These are phyloP conservation scores for Forficula auricularia DNA, from an alignment of 1,140 invertebrate genomes.

Conservation along the genomic window DNA sequence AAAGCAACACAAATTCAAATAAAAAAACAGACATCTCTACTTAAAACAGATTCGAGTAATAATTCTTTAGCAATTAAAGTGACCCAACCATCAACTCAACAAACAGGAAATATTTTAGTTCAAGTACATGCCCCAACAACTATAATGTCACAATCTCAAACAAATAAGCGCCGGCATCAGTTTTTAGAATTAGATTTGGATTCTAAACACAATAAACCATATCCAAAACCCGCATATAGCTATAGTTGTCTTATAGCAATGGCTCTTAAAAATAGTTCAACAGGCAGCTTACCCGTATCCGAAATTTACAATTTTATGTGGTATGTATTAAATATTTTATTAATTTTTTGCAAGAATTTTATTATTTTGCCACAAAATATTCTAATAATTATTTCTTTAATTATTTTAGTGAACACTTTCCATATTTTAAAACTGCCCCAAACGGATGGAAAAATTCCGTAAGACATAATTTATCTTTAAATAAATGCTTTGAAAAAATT, in stretches of 20 bases:
- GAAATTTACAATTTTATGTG: conserved; percentile 99
- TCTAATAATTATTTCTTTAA: conserved; percentile 13
- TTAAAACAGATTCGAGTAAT: no score
- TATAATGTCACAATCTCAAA: conserved; percentile 20
- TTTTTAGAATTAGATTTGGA: conserved; percentile 27
- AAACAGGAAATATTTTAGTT: not conserved
- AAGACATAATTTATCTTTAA: conserved; percentile 84
- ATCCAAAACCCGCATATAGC: conserved; percentile 91
- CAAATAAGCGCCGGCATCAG: conserved; percentile 1
- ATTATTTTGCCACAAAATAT: not conserved
- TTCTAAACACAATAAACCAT: conserved; percentile 37
- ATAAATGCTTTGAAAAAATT: conserved; percentile 96
- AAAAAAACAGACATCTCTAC: no score
- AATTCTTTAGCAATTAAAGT: no score
- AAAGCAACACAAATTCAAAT: no score
- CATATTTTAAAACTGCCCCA: conserved; percentile 92
- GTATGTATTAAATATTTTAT: conserved; percentile 35
- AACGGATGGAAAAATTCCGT: conserved; percentile 98
- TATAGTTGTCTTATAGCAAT: conserved; percentile 95
- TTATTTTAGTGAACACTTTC: conserved; percentile 79
- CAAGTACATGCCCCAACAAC: conserved; percentile 27
- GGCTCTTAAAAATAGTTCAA: conserved; percentile 88
- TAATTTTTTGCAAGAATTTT: not conserved
- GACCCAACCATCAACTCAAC: no score
- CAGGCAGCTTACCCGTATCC: conserved; percentile 85